Base-by-base conservation (phyloP, 2,888 invertebrate genomes). In the Carabus problematicus region DNA sequence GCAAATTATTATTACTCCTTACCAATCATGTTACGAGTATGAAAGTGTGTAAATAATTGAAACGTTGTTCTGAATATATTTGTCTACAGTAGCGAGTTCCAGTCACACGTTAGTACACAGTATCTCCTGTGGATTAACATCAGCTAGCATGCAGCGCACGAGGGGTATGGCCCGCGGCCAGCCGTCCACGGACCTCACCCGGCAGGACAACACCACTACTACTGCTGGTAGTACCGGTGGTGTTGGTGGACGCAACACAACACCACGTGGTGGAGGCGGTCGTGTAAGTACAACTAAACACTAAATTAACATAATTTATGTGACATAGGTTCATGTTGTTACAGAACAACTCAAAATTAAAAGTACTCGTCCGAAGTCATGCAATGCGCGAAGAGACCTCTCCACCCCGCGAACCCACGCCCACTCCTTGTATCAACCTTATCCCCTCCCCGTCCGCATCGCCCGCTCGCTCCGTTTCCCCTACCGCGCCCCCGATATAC, bases 351-450 rank as follows among this genome's bases (percentile, higher is more conserved):
- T 87, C 91, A 81, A 93, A 93, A 85, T 86, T 91, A 72, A 93
- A 93, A 84, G 88, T 93, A 79, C 86, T 95, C 75, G 93, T 93
- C 70, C 88, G 96, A 77, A 94, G 95, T 78, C 93, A 94, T 84
- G 96, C 95, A 72, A 91, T 95, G 85, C 88, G 94, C 78, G 95
- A 95, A 81, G 90, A 93, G 72, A 88, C 92, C 55, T 85, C 85
- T 58, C 85, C 85, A 43, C 85, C 85, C 18, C 80, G 85, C 64
- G 84, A 84, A 74, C 83, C 84, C 8, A 75, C 76, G 54, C 75
- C 77, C 39, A 77, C 77, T 64, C 80, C 79, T 75, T 81, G 73
- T 75, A 81, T 74, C 79, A 82, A 79, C 74, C 76, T 77, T 63
- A 77, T 78, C 62, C 75, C 79, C 29, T 78, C 78, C 39, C 76